Evolutionary conservation across 2,113 vertebrate genomes (phyloP), one percentile per base, ranked within the genome.

Genomic region (Sebastes fasciatus): DNA sequence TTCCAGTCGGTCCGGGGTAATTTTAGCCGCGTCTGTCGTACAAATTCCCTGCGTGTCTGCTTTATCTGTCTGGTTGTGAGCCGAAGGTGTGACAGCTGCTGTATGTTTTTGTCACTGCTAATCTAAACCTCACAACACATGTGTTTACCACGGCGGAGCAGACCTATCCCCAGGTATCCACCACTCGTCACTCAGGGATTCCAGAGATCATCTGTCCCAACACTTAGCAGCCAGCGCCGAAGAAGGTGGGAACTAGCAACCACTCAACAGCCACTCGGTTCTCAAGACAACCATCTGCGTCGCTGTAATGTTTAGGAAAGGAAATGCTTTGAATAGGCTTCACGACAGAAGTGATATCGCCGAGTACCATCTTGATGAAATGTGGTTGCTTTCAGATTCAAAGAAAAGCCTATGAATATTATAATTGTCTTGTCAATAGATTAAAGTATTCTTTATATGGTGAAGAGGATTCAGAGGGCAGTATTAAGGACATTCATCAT

Each of bases 101-200:
- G 69, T 46, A 49, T 87, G 79, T 92, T 93, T 46, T 89, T 91
- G 90, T 86, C 81, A 68, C 68, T 70, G 69, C 85, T 84, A 82
- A 70, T 87, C 81, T 85, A 43, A 88, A 82, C 74, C 79, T 80
- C 86, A 58, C 71, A 82, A 63, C 88, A 79, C 76, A 48, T 34
- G 80, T 91, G 91, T 93, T 94, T 91, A 88, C 82, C 54, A 51
- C 78, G 45, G 87, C 83, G 45, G 76, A 55, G 76, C 75, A 77
- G 49, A 82, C 80, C 70, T 43, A 55, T 92, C 84, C 90, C 90
- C 85, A 88, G 92, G 90, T 93, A 89, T 85, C 82, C 65, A 49
- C 75, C 76, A 83, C n/a, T n/a, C n/a, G 87, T 89, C 92, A 88
- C 83, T 82, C 46, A 77, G 86, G 90, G 91, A 90, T 80, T 82